Conservation (phyloP, 1,140 invertebrate genomes). For the Anthonomus grandis region DNA sequence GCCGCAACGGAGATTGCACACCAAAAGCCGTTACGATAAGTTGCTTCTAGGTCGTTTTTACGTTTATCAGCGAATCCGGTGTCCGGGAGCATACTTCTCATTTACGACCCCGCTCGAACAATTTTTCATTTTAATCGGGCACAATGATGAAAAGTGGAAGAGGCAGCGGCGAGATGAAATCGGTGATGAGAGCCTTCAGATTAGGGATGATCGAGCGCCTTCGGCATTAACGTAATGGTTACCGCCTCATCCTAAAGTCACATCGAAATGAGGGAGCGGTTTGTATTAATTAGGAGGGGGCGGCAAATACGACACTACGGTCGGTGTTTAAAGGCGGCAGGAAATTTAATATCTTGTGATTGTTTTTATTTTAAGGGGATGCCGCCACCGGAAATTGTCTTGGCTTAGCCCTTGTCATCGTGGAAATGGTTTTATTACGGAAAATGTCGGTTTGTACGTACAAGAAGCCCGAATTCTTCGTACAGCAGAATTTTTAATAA, state of each 20-base stretch:
- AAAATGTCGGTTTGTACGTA: too few species aligned
- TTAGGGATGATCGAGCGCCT: conserved; percentile 19
- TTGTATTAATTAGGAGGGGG: conserved; percentile 18
- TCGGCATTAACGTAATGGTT: conserved; percentile 10
- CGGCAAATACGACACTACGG: conserved; percentile 11
- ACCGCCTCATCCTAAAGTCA: conserved; percentile 3
- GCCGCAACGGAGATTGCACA: background rate
- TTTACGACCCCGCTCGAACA: background rate
- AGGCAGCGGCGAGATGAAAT: too few species aligned
- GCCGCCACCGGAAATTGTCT: too few species aligned
- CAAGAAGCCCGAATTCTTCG: too few species aligned
- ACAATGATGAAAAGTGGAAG: too few species aligned
- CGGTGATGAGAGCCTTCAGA: conserved; percentile 2
- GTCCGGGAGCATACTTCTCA: too few species aligned
- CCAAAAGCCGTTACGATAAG: background rate
- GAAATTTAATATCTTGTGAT: too few species aligned
- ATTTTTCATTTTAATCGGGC: conserved; percentile 14
- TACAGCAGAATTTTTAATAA: too few species aligned
- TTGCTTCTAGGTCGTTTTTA: background rate
- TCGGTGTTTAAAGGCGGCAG: too few species aligned
- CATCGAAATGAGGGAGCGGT: background rate
- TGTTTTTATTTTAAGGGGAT: too few species aligned
- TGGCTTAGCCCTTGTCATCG: too few species aligned
- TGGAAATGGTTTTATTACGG: too few species aligned
- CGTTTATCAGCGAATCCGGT: background rate